Percentiles rank a stretch among this genome's conserved stretches.
phyloP scores from a whole-genome alignment of 92 coral and sea anemone species.

The Montipora capitata region DNA sequence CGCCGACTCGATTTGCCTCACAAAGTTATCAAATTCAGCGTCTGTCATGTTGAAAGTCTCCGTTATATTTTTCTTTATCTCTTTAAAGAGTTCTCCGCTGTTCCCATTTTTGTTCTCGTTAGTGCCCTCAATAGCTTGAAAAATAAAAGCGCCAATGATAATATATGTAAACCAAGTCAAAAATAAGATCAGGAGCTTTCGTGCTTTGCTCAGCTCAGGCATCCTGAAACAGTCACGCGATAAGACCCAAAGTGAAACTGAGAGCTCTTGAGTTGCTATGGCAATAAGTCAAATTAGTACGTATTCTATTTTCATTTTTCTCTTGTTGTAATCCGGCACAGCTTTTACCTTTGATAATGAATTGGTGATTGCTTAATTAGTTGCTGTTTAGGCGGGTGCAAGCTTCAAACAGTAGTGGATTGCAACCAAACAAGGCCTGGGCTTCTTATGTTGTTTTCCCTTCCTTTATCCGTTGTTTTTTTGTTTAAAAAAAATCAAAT shows the following conservation, averaged over 20 bases:
- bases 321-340: background rate
- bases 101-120: slow-evolving; percentile 9
- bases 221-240: too few relatives aligned
- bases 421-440: too few relatives aligned
- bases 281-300: background rate
- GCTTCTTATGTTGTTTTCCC: too few relatives aligned
- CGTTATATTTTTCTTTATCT: slow-evolving; percentile 17
- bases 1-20: slow-evolving; percentile 23
- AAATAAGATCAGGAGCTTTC: slow-evolving; percentile 9
- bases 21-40: slow-evolving; percentile 37
- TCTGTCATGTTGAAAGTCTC: slow-evolving; percentile 38
- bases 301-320: background rate
- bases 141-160: slow-evolving; percentile 35
- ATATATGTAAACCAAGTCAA: slow-evolving; percentile 8
- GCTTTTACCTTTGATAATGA: background rate
- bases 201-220: background rate
- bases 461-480: too few relatives aligned
- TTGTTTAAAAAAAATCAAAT: too few relatives aligned
- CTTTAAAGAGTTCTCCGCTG: background rate
- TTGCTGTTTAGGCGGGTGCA: too few relatives aligned
- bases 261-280: background rate
- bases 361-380: too few relatives aligned
- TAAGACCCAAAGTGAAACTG: too few relatives aligned
- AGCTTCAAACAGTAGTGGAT: too few relatives aligned
- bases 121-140: slow-evolving; percentile 43